A percentile compares a stretch with the other conserved stretches of the same genome.
Evolutionary conservation across 2,113 vertebrate species (phyloP).

Genomic region (Leptobrachium leishanense): DNA sequence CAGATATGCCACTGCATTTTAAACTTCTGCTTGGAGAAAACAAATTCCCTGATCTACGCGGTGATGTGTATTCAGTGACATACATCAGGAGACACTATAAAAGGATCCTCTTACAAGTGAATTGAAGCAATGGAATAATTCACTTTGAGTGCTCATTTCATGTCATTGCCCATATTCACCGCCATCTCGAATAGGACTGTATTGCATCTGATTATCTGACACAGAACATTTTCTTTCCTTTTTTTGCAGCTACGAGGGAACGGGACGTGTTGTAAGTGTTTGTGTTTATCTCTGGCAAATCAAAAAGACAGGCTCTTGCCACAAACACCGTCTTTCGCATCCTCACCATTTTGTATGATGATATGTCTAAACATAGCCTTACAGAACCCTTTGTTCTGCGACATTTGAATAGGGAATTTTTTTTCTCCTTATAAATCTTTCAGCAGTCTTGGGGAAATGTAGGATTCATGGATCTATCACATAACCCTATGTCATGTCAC

Average conservation of each 20-base stretch:
- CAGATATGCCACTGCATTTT: too few relatives aligned
- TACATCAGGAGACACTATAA: neutral
- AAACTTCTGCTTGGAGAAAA: neutral
- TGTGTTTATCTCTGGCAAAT: neutral
- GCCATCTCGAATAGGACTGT: neutral
- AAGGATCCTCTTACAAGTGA: neutral
- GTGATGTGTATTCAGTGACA: neutral
- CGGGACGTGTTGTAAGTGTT: neutral
- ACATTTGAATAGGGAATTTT: too few relatives aligned
- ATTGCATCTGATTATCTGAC: neutral
- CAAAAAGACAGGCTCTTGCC: neutral
- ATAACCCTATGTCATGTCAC: too few relatives aligned
- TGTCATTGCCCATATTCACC: conserved; percentile 3
- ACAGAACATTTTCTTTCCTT: neutral
- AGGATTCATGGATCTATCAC: too few relatives aligned
- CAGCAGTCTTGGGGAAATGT: too few relatives aligned
- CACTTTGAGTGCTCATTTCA: conserved; percentile 9
- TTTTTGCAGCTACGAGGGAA: neutral
- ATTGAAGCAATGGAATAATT: neutral
- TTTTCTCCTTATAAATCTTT: too few relatives aligned
- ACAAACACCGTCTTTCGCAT: neutral
- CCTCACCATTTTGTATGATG: too few relatives aligned
- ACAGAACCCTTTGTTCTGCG: too few relatives aligned
- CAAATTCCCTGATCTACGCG: neutral
- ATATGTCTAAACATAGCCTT: too few relatives aligned